Conservation (phyloP, 2,113 vertebrate genomes). For the Thalassarche chlororhynchos region DNA sequence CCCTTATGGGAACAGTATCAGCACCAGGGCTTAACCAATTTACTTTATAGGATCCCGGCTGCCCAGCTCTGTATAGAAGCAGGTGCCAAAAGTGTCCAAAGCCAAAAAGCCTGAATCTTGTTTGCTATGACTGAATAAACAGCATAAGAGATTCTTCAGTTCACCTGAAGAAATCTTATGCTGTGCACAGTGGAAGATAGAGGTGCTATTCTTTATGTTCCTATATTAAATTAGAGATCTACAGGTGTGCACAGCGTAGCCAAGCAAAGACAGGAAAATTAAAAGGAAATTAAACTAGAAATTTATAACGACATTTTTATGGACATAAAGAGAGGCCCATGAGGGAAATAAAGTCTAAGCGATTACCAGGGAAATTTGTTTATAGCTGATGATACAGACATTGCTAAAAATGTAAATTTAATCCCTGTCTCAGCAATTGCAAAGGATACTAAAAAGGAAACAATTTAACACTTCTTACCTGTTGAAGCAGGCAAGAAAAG, state of each 20-base stretch:
- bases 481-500: background rate
- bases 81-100: background rate
- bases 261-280: conserved; percentile 24
- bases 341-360: background rate
- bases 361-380: conserved; percentile 29
- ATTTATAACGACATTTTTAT: background rate
- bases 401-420: background rate
- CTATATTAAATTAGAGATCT: background rate
- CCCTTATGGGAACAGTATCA: background rate
- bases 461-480: background rate
- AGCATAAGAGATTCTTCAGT: background rate
- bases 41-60: background rate
- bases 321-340: background rate
- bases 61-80: background rate
- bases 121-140: background rate
- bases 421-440: background rate
- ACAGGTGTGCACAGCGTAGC: background rate
- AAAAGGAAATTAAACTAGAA: conserved; percentile 36
- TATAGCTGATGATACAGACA: background rate
- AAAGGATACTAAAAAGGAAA: background rate
- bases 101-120: background rate
- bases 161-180: background rate
- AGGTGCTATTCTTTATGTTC: background rate
- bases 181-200: background rate
- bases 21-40: background rate